A percentile compares a stretch with the other conserved stretches of the same genome.
These are phyloP conservation scores for Chloroceryle amazona DNA, from an alignment of 2,797 vertebrate genomes.

Conservation along the genomic window DNA sequence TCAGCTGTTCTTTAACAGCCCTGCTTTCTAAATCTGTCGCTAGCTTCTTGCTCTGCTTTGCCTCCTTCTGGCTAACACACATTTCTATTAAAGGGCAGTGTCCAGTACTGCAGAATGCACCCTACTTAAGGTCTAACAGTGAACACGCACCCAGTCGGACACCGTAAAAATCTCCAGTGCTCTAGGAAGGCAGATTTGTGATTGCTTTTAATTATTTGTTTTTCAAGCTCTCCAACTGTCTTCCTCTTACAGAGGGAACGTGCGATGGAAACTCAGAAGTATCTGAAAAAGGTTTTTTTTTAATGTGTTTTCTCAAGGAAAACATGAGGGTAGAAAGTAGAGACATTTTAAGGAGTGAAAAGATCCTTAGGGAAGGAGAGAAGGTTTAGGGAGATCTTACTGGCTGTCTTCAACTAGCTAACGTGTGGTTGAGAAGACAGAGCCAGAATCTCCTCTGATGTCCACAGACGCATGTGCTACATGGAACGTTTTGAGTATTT, in stretches of 20 bases:
- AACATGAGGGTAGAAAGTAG: not conserved
- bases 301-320: not conserved
- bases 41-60: not conserved
- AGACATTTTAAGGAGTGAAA: not conserved
- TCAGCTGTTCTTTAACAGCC: constrained; percentile 26
- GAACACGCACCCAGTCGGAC: not conserved
- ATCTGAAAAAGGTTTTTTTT: not conserved
- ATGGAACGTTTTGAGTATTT: not conserved
- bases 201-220: not conserved
- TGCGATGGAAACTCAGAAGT: not conserved
- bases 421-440: not conserved
- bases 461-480: not conserved
- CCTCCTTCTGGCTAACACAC: not conserved
- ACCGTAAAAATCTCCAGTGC: not conserved
- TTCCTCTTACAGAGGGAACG: not conserved
- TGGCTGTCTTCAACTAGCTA: not conserved
- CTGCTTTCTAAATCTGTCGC: not conserved
- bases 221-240: not conserved
- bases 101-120: not conserved
- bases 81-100: not conserved
- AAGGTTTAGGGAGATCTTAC: not conserved
- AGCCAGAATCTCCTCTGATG: not conserved
- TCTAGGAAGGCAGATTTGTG: not conserved
- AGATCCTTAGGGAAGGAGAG: not conserved
- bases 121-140: not conserved